Percentiles rank a stretch among this genome's conserved stretches.
Evolutionary conservation across 2,797 vertebrate species (phyloP).

Genomic region (Propithecus perrieri): DNA sequence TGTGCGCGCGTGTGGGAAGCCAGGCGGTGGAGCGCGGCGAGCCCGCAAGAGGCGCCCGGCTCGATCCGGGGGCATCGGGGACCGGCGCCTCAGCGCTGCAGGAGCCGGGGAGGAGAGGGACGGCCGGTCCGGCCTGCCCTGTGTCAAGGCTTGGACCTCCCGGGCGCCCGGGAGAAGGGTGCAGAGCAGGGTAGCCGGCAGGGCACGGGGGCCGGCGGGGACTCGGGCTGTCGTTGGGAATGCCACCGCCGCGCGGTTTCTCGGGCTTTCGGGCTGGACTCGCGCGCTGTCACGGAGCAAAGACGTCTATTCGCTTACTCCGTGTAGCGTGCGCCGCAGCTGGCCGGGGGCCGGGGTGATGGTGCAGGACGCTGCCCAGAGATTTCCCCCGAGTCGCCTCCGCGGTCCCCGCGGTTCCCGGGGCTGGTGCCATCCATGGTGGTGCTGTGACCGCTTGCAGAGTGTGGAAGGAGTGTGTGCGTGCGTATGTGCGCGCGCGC

Average conservation of each 20-base stretch:
- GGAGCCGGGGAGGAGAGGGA: background rate
- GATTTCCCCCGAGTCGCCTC: background rate
- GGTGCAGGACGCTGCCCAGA: background rate
- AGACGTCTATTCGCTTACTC: background rate
- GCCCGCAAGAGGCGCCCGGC: background rate
- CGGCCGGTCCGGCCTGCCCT: background rate
- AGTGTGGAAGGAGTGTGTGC: background rate
- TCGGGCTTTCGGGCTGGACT: background rate
- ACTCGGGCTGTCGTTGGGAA: background rate
- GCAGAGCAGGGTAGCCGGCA: background rate
- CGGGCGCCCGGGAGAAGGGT: background rate
- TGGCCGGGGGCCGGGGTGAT: background rate
- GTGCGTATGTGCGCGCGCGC: background rate
- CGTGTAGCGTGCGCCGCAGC: background rate
- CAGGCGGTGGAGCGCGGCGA: background rate
- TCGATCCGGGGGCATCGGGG: background rate
- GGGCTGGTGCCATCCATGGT: background rate
- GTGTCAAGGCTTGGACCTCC: background rate
- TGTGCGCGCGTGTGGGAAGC: slow-evolving; percentile 19
- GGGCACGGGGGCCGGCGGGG: background rate
- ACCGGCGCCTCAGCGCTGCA: background rate
- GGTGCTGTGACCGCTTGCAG: background rate
- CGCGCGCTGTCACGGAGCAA: background rate
- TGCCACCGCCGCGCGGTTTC: background rate
- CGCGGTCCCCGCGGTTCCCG: background rate